Base-by-base conservation (phyloP, 1,140 invertebrate genomes). In the Pogonomyrmex barbatus region DNA sequence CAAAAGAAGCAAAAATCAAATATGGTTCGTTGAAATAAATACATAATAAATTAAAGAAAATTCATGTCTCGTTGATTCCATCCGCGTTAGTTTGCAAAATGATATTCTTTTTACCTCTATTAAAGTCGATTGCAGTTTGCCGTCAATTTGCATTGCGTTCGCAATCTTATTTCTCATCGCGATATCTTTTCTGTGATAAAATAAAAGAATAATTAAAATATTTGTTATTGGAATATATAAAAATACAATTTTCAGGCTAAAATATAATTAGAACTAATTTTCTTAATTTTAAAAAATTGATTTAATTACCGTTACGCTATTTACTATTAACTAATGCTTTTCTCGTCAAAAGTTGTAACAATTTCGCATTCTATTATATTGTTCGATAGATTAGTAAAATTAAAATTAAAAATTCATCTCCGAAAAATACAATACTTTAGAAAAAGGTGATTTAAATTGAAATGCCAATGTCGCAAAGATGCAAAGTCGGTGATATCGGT, bases 21-120 rank as follows among this genome's bases (percentile, higher is more conserved):
- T 9, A 65, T 10, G 33, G 8, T 8, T 39, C 42, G 36, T 65
- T 65, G 17, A 9, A 68, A 50, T 68, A 68, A 68, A 68, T 50
- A 33, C 2, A 14, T 60, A 10, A 60, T 42, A 47, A 68, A 68
- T 68, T 6, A 45, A 67, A 30, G 3, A 56, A 73, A 73, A 73
- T 24, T 73, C 17, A 54, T 14, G 17, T 24, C 54, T 17, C 17
- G 2, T 56, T 9, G 36, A 73, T 58, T 58, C 10, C 42, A 39
- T 39, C 14, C 6, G 2, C 4, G 30, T 71, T 52, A 52, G 30
- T 54, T 71, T 50, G 33, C 1, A n/a, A 56, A 73, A 39, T 1
- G 8, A 54, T 71, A 24, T 17, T 10, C 68, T 73, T 67, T 67
- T 24, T 39, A 42, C 10, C 17, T 73, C 50, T 2, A 24, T 73